Evolutionary conservation across 2,113 vertebrate genomes (phyloP).

Genomic region (Danio rerio): GRCz12tu NC_133178.1:18877001-18877500

Average conservation of each 20-base stretch:
- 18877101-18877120: neutral
- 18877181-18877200: neutral
- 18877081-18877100: neutral
- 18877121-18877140: neutral
- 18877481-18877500: neutral
- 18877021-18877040: neutral
- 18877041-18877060: neutral
- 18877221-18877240: neutral
- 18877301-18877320: neutral
- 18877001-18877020: neutral
- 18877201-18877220: neutral
- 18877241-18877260: neutral
- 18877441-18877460: neutral
- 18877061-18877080: too few species aligned
- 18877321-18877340: neutral
- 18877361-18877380: neutral
- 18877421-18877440: neutral
- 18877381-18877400: conserved; percentile 20
- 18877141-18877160: neutral
- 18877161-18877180: conserved; percentile 16
- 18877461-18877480: neutral
- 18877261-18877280: conserved; percentile 10
- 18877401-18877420: neutral
- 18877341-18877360: neutral
- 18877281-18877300: conserved; percentile 14